Evolutionary conservation across 2,888 invertebrate species (phyloP).

Genomic region (Beris chalybata): DNA sequence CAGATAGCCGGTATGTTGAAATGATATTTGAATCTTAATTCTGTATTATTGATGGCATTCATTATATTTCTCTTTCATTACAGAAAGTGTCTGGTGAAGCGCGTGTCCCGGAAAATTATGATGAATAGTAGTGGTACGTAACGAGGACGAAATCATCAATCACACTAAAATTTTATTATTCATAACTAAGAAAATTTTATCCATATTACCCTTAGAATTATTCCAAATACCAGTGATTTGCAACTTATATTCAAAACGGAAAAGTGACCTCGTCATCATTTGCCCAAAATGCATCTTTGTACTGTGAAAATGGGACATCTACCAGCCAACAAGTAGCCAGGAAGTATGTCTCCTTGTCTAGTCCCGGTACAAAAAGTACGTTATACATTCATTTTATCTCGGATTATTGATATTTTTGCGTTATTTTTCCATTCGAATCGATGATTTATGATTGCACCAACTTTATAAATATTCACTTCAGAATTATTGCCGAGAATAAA

Average conservation of each 20-base stretch:
- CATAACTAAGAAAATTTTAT: too few species aligned
- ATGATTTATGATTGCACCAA: conserved; percentile 30
- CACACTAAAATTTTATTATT: too few species aligned
- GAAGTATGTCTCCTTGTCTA: conserved; percentile 14
- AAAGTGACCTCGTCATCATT: conserved; percentile 3
- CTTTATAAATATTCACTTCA: conserved; percentile 31
- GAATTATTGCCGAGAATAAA: conserved; percentile 19
- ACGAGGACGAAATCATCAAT: too few species aligned
- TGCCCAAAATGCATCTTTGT: conserved; percentile 1
- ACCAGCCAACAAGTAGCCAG: conserved; percentile 8
- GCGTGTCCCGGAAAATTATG: too few species aligned
- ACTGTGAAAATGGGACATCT: conserved; percentile 5
- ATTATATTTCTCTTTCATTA: too few species aligned
- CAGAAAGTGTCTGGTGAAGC: too few species aligned
- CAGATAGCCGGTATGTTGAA: too few species aligned
- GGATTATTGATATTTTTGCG: not conserved
- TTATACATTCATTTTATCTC: conserved; percentile 13
- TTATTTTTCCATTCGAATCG: conserved; percentile 8
- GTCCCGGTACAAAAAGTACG: not conserved
- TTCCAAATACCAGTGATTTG: conserved; percentile 9
- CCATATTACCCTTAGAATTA: too few species aligned
- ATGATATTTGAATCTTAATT: too few species aligned
- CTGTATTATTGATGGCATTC: too few species aligned
- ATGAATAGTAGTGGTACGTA: too few species aligned
- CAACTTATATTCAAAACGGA: not conserved